These are phyloP conservation scores for Dasypolia templi DNA, from an alignment of 2,888 invertebrate genomes.

Conservation along the genomic window DNA sequence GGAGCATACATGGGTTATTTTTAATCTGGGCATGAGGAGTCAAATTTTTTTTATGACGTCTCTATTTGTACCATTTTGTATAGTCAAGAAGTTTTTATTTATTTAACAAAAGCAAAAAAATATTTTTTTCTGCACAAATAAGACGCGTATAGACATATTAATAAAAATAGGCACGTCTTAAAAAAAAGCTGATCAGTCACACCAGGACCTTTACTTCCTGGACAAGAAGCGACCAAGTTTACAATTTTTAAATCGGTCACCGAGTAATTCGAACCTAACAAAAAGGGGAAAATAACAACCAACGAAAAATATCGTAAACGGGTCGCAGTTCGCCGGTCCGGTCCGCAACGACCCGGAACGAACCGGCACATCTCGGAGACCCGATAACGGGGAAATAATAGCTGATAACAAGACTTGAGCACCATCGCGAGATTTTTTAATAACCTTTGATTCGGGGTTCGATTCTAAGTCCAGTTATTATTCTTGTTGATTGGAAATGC, in stretches of 20 bases:
- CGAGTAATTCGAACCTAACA: background rate
- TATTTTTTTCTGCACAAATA: background rate
- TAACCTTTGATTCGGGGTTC: conserved; percentile 41
- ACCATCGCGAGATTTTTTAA: conserved; percentile 45
- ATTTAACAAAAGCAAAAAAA: background rate
- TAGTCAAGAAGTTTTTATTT: background rate
- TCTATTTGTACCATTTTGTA: too few relatives aligned
- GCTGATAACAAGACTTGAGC: conserved; percentile 27
- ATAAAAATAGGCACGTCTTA: too few relatives aligned
- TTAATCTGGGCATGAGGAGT: too few relatives aligned
- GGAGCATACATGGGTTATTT: too few relatives aligned
- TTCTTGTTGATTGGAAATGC: conserved; percentile 47
- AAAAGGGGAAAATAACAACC: conserved; percentile 16
- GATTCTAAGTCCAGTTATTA: conserved; percentile 9
- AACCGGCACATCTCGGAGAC: conserved; percentile 8
- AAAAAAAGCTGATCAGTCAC: too few relatives aligned
- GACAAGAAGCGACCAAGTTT: background rate
- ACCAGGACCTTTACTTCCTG: background rate
- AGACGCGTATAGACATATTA: background rate
- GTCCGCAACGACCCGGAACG: conserved; percentile 20
- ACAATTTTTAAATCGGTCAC: background rate
- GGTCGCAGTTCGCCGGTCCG: background rate
- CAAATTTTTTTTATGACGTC: too few relatives aligned
- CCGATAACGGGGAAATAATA: conserved; percentile 57
- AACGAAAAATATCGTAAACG: conserved; percentile 22